Evolutionary conservation across 2,888 invertebrate genomes (phyloP), one percentile per base, ranked within the genome.

Genomic region (Macaria notata): DNA sequence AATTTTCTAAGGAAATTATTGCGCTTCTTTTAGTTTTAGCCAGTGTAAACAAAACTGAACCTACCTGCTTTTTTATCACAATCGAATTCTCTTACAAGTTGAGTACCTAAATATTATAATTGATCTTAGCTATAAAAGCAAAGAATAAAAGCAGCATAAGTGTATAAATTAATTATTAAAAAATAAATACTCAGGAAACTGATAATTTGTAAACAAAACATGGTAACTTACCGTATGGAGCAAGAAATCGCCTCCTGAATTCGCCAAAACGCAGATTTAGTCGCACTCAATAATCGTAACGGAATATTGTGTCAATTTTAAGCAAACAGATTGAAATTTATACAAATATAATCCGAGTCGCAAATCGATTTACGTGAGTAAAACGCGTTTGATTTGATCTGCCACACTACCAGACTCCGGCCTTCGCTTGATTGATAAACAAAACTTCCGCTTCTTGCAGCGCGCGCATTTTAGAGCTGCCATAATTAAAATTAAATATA

Each of bases 381-480:
- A 66, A 72, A 69, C 70, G 71, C 66, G 65, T 65, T 41, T 41
- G 44, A 38, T 50, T 46, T 65, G 66, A 62, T 66, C 56, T 70
- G 63, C 72, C 63, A 73, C 81, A 81, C 79, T 58, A 73, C 75
- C 74, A 71, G 62, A 71, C 74, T 72, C 74, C 68, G 71, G 73
- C 67, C 78, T 78, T 69, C 67, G 69, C 76, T 75, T 69, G 85
- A 88, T 87, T 88, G 89, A 86, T 89, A 90, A 90, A 89, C 90
- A 90, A 86, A 88, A 86, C 81, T 83, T 83, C 81, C 80, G 77
- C 76, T 78, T 76, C 72, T 68, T 66, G 80, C 83, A 84, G 86
- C 89, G 90, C 90, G 90, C 90, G 90, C 90, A 89, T 68, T 81
- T 64, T 29, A 29, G 72, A 76, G 75, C 76, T 86, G 78, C 84